phyloP scores from a whole-genome alignment of 2,797 vertebrate species.

The Hoplostethus atlanticus region DNA sequence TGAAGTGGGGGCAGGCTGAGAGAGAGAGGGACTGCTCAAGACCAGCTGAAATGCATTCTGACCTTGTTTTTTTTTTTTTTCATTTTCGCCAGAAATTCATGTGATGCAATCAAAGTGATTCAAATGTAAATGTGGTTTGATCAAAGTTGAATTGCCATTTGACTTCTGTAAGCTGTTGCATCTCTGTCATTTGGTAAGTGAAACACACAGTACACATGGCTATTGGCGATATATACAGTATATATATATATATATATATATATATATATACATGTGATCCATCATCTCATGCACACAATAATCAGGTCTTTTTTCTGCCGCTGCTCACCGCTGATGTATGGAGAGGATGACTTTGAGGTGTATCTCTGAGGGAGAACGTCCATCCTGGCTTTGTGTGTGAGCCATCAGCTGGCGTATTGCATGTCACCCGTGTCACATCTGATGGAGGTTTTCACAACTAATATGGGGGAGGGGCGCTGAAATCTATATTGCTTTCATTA shows the following conservation, averaged over 20 bases:
- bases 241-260: not conserved
- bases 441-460: conserved; percentile 41
- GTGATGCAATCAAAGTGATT: conserved; percentile 78
- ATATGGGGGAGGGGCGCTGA: conserved; percentile 32
- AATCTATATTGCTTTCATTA: conserved; percentile 20
- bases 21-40: conserved; percentile 74
- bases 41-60: conserved; percentile 75
- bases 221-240: conserved; percentile 38
- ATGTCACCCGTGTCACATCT: conserved; percentile 54
- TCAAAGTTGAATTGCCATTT: conserved; percentile 77
- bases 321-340: conserved; percentile 42
- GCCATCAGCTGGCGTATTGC: conserved; percentile 48
- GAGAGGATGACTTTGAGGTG: conserved; percentile 48
- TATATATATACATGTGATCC: conserved; percentile 52
- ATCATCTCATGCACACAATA: conserved; percentile 73
- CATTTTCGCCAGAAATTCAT: conserved; percentile 57
- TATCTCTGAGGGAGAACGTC: conserved; percentile 50
- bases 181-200: conserved; percentile 64
- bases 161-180: conserved; percentile 68
- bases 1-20: conserved; percentile 70
- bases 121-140: conserved; percentile 78
- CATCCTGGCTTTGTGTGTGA: conserved; percentile 52
- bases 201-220: conserved; percentile 58
- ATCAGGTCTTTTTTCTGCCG: conserved; percentile 54
- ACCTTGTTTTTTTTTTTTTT: conserved; percentile 68